Base-by-base conservation (phyloP, 2,888 invertebrate genomes). In the Cryptophagus acutangulus region DNA sequence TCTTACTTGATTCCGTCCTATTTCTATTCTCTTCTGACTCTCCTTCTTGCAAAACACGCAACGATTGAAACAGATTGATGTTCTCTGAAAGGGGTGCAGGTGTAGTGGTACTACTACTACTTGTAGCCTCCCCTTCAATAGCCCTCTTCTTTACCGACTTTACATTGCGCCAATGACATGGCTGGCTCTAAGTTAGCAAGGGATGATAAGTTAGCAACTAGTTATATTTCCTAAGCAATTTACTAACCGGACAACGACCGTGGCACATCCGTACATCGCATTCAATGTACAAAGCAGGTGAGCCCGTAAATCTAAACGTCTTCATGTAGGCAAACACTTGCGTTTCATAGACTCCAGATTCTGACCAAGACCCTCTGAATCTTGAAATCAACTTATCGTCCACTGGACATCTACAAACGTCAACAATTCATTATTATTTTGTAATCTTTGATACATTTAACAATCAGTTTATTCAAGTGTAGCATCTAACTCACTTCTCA, bases 231-330 rank as follows among this genome's bases (percentile, higher is more conserved):
- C 10, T 14, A 2, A 17, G 2, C 5, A 10, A 10, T 36, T 15
- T 17, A n/a, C 13, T 17, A 18, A 9, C 93, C 58, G 92, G 93
- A 74, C 93, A 93, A 55, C 90, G 75, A 45, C 93, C 93, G 67
- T 93, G 93, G 66, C 93, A 93, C 93, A 93, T 93, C 54, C 92
- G 75, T 18, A 93, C 92, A 68, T 93, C 93, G 60, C 93, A 93
- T 71, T 93, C 93, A 45, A 93, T 90, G 66, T 93, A 93, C 2
- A 93, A 76, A 3, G 93, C 92, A 0, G 93, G 93, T 0, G 92
- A 92, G 15, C 92, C 92, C 1, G 92, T 93, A 69, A 93, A 93
- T 43, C 93, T 76, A 71, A 89, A 89, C 2, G 93, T 92, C 71
- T 93, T 93, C 87, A 93, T 89, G 63, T 92, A 93, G 5, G 93